These are phyloP conservation scores for Drosophila maculinotata DNA, from an alignment of 2,888 invertebrate genomes.

Conservation along the genomic window DNA sequence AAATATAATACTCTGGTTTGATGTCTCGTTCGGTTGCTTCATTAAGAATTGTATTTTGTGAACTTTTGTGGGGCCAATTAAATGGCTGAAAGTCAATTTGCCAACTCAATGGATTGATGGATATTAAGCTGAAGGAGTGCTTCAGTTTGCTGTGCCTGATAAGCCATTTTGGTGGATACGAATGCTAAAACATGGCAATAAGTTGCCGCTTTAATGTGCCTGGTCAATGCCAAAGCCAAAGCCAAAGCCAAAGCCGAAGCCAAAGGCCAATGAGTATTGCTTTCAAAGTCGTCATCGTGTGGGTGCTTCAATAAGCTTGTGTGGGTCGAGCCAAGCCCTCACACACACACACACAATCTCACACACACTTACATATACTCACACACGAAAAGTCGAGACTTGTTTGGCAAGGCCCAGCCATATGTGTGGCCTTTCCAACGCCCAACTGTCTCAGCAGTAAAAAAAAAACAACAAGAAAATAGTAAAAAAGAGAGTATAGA, in stretches of 20 bases:
- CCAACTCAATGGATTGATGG: slow-evolving; percentile 46
- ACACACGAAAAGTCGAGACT: slow-evolving; percentile 8
- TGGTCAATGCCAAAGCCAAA: slow-evolving; percentile 66
- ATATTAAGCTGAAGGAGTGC: slow-evolving; percentile 38
- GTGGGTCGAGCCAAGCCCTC: slow-evolving; percentile 29
- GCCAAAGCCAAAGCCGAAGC: slow-evolving; percentile 52
- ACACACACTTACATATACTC: neutral
- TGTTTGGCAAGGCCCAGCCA: slow-evolving; percentile 32
- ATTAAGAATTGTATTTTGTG: slow-evolving; percentile 1
- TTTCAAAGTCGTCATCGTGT: slow-evolving; percentile 67
- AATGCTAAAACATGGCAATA: slow-evolving; percentile 51
- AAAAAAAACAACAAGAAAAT: slow-evolving; percentile 14
- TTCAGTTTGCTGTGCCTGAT: slow-evolving; percentile 8
- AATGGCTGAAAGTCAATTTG: slow-evolving; percentile 15
- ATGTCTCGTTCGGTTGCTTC: neutral
- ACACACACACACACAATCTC: slow-evolving; percentile 7
- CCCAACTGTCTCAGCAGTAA: slow-evolving; percentile 51
- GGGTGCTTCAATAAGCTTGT: slow-evolving; percentile 31
- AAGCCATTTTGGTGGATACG: slow-evolving; percentile 18
- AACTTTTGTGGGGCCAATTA: slow-evolving; percentile 22
- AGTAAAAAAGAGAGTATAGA: slow-evolving; percentile 14
- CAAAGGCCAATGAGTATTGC: slow-evolving; percentile 69
- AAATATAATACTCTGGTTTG: no score
- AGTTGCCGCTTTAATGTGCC: slow-evolving; percentile 59
- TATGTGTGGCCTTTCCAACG: slow-evolving; percentile 52